Percentiles rank a stretch among this genome's conserved stretches.
Conservation (phyloP, 2,113 vertebrate genomes). For the Oxyruncus cristatus region DNA sequence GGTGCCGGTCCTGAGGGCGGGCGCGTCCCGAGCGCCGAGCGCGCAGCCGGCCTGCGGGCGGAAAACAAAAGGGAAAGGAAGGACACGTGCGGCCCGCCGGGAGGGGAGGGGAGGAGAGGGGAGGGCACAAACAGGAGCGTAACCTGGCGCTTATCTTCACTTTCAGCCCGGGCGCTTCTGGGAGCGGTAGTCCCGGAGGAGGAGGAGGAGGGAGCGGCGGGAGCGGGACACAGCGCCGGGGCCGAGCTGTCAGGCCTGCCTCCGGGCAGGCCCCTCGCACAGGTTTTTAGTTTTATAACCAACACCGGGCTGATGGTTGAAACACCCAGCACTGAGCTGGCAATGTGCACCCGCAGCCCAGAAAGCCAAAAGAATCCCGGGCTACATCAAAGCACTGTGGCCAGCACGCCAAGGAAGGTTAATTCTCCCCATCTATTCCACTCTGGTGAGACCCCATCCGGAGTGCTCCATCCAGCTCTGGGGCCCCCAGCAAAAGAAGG, state of each 20-base stretch:
- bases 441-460: not conserved
- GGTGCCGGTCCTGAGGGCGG: not conserved
- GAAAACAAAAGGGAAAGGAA: conserved; percentile 65
- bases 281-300: not conserved
- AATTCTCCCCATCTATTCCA: no score
- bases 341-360: not conserved
- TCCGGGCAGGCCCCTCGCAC: fast-evolving
- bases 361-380: not conserved
- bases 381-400: not conserved
- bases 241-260: not conserved
- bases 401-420: not conserved
- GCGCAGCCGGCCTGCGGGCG: not conserved
- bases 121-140: not conserved
- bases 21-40: not conserved
- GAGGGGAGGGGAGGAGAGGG: not conserved
- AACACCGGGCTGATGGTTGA: fast-evolving
- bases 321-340: not conserved
- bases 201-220: not conserved
- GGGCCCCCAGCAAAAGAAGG: no score
- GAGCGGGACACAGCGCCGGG: not conserved
- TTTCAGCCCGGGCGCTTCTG: conserved; percentile 57
- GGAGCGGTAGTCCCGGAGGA: conserved; percentile 60
- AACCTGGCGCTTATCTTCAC: conserved; percentile 63
- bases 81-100: conserved; percentile 24
- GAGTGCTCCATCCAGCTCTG: not conserved